Conservation (phyloP, 2,888 invertebrate genomes). For the Euzophera pinguis region DNA sequence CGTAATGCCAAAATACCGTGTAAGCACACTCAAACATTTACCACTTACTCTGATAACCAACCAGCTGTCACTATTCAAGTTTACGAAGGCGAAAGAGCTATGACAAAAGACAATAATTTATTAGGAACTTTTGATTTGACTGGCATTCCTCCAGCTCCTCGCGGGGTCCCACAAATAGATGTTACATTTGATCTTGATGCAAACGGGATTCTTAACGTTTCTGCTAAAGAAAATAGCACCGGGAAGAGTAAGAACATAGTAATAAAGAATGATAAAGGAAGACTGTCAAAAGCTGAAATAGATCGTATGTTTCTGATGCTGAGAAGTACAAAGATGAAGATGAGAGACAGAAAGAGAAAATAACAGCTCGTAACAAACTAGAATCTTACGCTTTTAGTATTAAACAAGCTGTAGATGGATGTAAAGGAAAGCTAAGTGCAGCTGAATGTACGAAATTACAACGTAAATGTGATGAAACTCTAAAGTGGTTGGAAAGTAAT, state of each 20-base stretch:
- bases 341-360: slow-evolving; percentile 81
- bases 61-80: slow-evolving; percentile 85
- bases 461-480: slow-evolving; percentile 75
- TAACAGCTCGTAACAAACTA: slow-evolving; percentile 84
- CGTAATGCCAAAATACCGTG: slow-evolving; percentile 86
- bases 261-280: slow-evolving; percentile 90
- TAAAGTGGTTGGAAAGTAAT: slow-evolving; percentile 85
- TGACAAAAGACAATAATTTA: slow-evolving; percentile 88
- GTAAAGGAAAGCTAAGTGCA: slow-evolving; percentile 78
- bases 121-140: slow-evolving; percentile 82
- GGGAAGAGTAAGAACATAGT: slow-evolving; percentile 87
- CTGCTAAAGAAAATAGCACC: slow-evolving; percentile 84
- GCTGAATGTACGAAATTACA: slow-evolving; percentile 78
- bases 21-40: slow-evolving; percentile 85
- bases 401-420: slow-evolving; percentile 82
- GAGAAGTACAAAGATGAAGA: slow-evolving; percentile 86
- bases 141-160: slow-evolving; percentile 84
- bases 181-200: slow-evolving; percentile 88
- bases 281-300: slow-evolving; percentile 90
- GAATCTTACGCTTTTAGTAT: slow-evolving; percentile 85
- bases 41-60: slow-evolving; percentile 90
- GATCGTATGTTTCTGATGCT: slow-evolving; percentile 90
- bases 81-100: slow-evolving; percentile 87
- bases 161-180: slow-evolving; percentile 83
- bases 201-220: slow-evolving; percentile 90